phyloP scores from a whole-genome alignment of 2,888 invertebrate species.

The Oligia fasciuncula region DNA sequence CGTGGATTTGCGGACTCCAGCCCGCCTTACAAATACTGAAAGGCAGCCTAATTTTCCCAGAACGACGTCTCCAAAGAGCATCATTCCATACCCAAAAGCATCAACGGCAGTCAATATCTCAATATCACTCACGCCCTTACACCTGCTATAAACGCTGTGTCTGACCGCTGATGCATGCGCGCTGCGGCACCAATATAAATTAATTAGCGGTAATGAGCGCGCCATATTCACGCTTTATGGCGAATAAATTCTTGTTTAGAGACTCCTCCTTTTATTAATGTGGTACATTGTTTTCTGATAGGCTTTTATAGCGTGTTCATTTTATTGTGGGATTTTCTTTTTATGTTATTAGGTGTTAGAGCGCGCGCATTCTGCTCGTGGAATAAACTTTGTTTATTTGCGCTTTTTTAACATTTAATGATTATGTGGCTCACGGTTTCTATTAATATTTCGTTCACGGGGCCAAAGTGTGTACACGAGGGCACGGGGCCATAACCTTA shows the following conservation, averaged over 20 bases:
- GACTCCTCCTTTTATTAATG: conserved; percentile 42
- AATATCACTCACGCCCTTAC: conserved; percentile 5
- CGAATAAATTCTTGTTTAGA: conserved; percentile 57
- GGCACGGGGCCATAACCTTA: background rate
- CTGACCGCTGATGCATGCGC: conserved; percentile 62
- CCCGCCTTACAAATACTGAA: background rate
- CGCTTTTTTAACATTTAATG: background rate
- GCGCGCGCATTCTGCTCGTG: conserved; percentile 15
- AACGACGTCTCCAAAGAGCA: background rate
- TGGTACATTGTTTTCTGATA: conserved; percentile 52
- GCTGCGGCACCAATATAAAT: conserved; percentile 57
- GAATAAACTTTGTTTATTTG: background rate
- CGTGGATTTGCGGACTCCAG: no score
- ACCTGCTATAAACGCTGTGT: background rate
- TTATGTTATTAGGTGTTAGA: conserved; percentile 40
- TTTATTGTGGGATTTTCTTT: conserved; percentile 50
- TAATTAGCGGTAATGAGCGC: conserved; percentile 63
- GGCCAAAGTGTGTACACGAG: background rate
- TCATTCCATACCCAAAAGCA: background rate
- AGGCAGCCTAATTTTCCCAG: background rate
- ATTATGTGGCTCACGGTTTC: background rate
- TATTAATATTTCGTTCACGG: background rate
- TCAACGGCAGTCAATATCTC: conserved; percentile 23
- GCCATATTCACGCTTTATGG: conserved; percentile 56
- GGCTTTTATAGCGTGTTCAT: conserved; percentile 44